These are phyloP conservation scores for Microctenopoma steveboyesi DNA, from an alignment of 2,797 vertebrate genomes.

Conservation along the genomic window DNA sequence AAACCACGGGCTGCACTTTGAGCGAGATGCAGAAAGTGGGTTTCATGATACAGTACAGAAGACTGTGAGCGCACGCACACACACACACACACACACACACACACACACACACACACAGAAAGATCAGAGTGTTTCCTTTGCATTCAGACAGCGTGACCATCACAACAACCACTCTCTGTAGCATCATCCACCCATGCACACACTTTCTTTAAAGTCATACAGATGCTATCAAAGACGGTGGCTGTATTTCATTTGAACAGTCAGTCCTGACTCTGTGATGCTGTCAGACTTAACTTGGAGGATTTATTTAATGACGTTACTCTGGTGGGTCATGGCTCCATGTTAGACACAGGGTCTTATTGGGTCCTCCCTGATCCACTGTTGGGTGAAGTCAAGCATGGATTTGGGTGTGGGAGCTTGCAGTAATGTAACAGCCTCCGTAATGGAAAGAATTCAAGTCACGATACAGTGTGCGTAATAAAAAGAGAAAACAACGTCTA, in stretches of 20 bases:
- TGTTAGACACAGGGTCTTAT: background rate
- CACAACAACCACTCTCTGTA: background rate
- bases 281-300: background rate
- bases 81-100: background rate
- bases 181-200: background rate
- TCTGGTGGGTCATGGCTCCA: background rate
- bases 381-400: background rate
- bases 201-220: background rate
- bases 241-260: background rate
- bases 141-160: background rate
- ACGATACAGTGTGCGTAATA: background rate
- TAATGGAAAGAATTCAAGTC: constrained; percentile 17
- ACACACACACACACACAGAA: background rate
- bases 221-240: background rate
- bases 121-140: constrained; percentile 40
- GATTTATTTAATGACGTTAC: no score
- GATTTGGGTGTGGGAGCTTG: constrained; percentile 13
- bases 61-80: background rate
- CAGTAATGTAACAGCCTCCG: background rate
- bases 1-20: constrained; percentile 31
- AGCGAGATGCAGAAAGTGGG: background rate
- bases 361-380: background rate
- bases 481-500: no score
- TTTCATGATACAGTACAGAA: constrained; percentile 13
- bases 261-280: background rate